Evolutionary conservation across 2,888 invertebrate species (phyloP), one percentile per base, ranked within the genome.

Genomic region (Seira musarum): DNA sequence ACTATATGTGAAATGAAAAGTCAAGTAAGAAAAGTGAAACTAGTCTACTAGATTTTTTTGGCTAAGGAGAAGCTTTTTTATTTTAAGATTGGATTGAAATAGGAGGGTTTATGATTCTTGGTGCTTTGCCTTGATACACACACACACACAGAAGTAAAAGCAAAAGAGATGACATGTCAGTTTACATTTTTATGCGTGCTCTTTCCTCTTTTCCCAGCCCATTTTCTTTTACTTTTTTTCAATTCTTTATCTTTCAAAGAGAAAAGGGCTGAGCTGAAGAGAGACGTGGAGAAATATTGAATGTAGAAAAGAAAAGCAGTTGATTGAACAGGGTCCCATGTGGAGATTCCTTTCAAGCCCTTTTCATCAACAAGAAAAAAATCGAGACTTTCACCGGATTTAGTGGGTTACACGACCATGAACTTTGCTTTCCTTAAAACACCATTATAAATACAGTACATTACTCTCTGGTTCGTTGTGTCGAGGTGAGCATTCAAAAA

Each of bases 371-470:
- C 40, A 60, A 71, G 60, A 63, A 19, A 71, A n/a, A 40, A 19
- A 21, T 60, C 61, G 19, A 2, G 30, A 40, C 40, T 40, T 40
- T 40, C 40, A 13, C 40, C 40, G 40, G 40, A 40, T 40, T 40
- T 40, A 40, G 25, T 15, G 22, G 24, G 40, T 35, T 57, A 46
- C 17, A 63, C 35, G 71, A 30, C 71, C 63, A 63, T 71, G 71
- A 71, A 71, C 71, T 71, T 71, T 71, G 21, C 17, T 22, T 17
- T 35, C n/a, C n/a, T n/a, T n/a, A n/a, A n/a, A n/a, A n/a, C n/a
- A n/a, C n/a, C n/a, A n/a, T n/a, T n/a, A n/a, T n/a, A n/a, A n/a
- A n/a, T n/a, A n/a, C n/a, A n/a, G n/a, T n/a, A n/a, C n/a, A n/a
- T n/a, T n/a, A n/a, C n/a, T n/a, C n/a, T n/a, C n/a, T n/a, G n/a